Base-by-base conservation (phyloP, 2,797 vertebrate species). In the Myotis planiceps region DNA sequence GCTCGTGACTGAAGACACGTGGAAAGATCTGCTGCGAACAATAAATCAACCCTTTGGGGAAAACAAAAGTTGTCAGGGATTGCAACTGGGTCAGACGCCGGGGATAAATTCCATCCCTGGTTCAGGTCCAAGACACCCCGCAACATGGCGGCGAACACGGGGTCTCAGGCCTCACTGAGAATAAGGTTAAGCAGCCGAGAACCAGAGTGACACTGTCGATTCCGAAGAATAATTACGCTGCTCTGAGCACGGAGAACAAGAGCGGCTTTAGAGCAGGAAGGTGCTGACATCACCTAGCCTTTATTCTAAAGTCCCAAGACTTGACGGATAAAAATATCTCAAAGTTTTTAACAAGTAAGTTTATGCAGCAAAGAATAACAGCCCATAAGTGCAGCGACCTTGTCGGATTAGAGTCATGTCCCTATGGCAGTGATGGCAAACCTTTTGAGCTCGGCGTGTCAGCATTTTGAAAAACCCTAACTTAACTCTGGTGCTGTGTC, bases 21-120 rank as follows among this genome's bases (percentile, higher is more conserved):
- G 19, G 65, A 79, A 88, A 85, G 25, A 74, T 68, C 27, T 74
- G 34, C 66, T 63, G 29, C 47, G 13, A 53, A 60, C 60, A 58
- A 95, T 97, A 80, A 83, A 94, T 92, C 94, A 95, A 8, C 66
- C 2, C 71, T 84, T 75, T 14, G 49, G 45, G 88, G 78, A 86
- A 93, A 53, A 92, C 8, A 72, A 32, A 49, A 72, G 53, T 29
- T n/a, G 29, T 74, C 25, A 4, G 65, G 65, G 25, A 85, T 25
- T 23, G 23, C 81, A 89, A 92, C 69, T 37, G 32, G 76, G 81
- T 92, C 92, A 90, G 63, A 85, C 42, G 47, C 47, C 79, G 66
- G 81, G 72, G 87, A 85, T 94, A 97, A 96, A 93, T 80, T 81
- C 51, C 60, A 69, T 63, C 47, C 58, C 32, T 85, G 60, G 55